Evolutionary conservation across 1,140 invertebrate species (phyloP).

Genomic region (Camponotus vicinus): DNA sequence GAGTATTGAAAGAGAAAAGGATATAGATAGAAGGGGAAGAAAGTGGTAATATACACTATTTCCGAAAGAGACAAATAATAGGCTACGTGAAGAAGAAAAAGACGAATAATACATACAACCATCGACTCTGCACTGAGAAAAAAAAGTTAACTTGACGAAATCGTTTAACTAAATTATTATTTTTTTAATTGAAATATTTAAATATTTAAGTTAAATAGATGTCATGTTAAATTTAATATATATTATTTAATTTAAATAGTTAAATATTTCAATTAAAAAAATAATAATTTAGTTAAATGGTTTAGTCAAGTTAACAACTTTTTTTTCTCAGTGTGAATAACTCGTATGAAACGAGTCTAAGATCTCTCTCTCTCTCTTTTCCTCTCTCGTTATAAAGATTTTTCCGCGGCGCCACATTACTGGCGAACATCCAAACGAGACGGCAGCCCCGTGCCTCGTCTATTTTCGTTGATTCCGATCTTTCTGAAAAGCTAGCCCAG

Average conservation of each 20-base stretch:
- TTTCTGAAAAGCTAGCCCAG: constrained; percentile 61
- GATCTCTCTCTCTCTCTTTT: neutral
- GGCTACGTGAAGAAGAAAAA: neutral
- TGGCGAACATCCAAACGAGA: constrained; percentile 76
- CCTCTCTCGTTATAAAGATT: constrained; percentile 48
- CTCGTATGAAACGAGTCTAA: constrained; percentile 31
- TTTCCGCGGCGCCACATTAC: constrained; percentile 73
- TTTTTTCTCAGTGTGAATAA: neutral
- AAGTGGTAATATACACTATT: neutral
- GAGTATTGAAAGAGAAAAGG: neutral
- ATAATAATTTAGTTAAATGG: no score
- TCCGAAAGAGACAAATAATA: neutral
- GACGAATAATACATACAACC: neutral
- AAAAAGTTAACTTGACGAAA: no score
- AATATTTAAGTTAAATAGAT: no score
- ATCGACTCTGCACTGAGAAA: no score
- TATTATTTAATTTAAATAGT: no score
- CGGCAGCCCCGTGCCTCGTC: constrained; percentile 73
- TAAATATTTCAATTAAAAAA: no score
- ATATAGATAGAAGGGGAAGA: neutral
- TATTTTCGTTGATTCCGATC: constrained; percentile 81
- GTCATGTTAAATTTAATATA: no score
- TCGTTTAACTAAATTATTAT: no score
- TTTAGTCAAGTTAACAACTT: no score
- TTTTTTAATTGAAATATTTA: no score